Evolutionary conservation across 2,113 vertebrate genomes (phyloP).

Genomic region (Strix aluco): DNA sequence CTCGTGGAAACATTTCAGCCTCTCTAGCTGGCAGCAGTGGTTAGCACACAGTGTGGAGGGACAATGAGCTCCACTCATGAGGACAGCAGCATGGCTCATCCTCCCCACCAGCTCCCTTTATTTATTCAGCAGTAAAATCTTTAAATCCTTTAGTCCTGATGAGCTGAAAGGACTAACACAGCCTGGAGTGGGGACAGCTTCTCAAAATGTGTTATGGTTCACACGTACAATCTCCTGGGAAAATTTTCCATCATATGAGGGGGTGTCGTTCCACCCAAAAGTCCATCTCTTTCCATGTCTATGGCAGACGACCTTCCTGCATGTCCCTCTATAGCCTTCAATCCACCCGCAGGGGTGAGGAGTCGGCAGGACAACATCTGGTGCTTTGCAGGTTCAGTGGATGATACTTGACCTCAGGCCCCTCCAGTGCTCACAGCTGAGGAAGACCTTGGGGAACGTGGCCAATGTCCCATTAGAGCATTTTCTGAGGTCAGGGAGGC

Average conservation of each 20-base stretch:
- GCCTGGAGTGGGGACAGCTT: background rate
- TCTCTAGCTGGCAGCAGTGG: background rate
- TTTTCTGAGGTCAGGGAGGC: background rate
- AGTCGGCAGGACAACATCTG: background rate
- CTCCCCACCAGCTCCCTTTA: background rate
- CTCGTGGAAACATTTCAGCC: background rate
- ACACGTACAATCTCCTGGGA: background rate
- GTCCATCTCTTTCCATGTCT: background rate
- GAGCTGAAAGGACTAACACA: background rate
- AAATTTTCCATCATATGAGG: background rate
- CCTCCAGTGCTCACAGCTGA: background rate
- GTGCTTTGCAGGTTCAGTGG: background rate
- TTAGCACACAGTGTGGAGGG: background rate
- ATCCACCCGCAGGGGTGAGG: background rate
- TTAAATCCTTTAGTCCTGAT: background rate
- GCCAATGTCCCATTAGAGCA: background rate
- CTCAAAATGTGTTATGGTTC: background rate
- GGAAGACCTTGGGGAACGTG: background rate
- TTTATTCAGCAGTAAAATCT: background rate
- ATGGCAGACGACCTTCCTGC: fast-evolving
- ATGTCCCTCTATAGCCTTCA: background rate
- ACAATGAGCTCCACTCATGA: fast-evolving
- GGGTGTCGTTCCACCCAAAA: background rate
- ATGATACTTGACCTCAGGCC: background rate
- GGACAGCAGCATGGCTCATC: background rate